Evolutionary conservation across 2,113 vertebrate genomes (phyloP).

Genomic region (Oreotragus oreotragus): DNA sequence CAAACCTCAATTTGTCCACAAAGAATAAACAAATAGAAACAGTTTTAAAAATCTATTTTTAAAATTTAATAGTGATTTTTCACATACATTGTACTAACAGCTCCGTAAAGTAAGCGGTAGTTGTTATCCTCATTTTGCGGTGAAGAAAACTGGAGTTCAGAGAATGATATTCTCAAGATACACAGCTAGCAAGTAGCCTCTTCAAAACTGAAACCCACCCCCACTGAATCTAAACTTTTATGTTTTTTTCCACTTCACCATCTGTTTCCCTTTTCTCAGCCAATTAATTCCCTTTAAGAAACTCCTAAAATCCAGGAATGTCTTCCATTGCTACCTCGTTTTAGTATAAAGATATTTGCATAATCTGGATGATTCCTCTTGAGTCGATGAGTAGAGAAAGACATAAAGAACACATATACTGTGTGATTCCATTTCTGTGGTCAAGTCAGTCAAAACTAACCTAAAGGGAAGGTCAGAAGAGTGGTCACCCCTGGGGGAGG

Average conservation of each 20-base stretch:
- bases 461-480: background rate
- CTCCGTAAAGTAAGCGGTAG: background rate
- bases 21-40: slow-evolving; percentile 13
- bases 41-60: background rate
- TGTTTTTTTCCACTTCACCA: slow-evolving; percentile 56
- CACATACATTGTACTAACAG: background rate
- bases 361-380: slow-evolving; percentile 20
- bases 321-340: slow-evolving; percentile 43
- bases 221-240: slow-evolving; percentile 52
- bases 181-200: slow-evolving; percentile 32
- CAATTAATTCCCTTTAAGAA: slow-evolving; percentile 65
- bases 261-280: slow-evolving; percentile 64
- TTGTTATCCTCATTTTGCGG: background rate
- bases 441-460: slow-evolving; percentile 23
- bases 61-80: slow-evolving; percentile 26
- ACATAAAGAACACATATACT: background rate
- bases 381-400: background rate
- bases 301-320: slow-evolving; percentile 55
- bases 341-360: slow-evolving; percentile 39
- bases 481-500: background rate
- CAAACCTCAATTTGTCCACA: background rate
- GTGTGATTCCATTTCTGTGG: background rate
- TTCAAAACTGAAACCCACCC: slow-evolving; percentile 39
- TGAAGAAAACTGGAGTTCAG: slow-evolving; percentile 22
- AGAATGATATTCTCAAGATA: slow-evolving; percentile 2